Evolutionary conservation across 2,888 invertebrate species (phyloP), one percentile per base, ranked within the genome.

Genomic region (Malacosoma neustria): DNA sequence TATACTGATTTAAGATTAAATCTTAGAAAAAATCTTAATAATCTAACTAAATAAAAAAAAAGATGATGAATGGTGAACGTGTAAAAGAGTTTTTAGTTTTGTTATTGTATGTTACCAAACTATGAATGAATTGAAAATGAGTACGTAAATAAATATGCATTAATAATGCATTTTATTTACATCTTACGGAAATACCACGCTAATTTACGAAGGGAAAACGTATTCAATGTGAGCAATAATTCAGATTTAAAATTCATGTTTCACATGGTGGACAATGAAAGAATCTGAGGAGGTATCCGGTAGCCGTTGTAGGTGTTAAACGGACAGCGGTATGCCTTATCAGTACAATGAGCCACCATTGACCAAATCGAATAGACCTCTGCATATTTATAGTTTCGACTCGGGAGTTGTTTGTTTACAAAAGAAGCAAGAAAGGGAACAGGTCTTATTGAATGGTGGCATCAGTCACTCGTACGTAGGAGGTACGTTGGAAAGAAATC

Each of bases 401-500:
- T 34, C 29, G 30, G 7, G 11, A 34, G 13, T 12, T 37, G 29
- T 39, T 40, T 33, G 36, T 55, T 52, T 48, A 50, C 46, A 52
- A 47, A 42, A 29, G 30, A 30, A 29, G 34, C 33, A 41, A 40
- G 48, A 42, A 45, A 40, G 45, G 48, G 29, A 40, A 51, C 39
- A 51, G 73, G 46, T 74, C 74, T n/a, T 61, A 38, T 43, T 43
- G 48, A 56, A 49, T 69, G 70, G 72, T 51, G 45, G 59, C 51
- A 64, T 69, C 59, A 61, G 58, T 76, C 70, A 69, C 64, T 55
- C 58, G 60, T 64, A 74, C 71, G 79, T 80, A 75, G 81, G 81
- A 76, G 76, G 77, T 72, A 72, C 65, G 68, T 75, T 71, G 65
- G 62, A 70, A 71, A 70, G 72, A 67, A 72, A 82, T 84, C 82